Evolutionary conservation across 2,797 vertebrate genomes (phyloP).

Genomic region (Falco novaeseelandiae): DNA sequence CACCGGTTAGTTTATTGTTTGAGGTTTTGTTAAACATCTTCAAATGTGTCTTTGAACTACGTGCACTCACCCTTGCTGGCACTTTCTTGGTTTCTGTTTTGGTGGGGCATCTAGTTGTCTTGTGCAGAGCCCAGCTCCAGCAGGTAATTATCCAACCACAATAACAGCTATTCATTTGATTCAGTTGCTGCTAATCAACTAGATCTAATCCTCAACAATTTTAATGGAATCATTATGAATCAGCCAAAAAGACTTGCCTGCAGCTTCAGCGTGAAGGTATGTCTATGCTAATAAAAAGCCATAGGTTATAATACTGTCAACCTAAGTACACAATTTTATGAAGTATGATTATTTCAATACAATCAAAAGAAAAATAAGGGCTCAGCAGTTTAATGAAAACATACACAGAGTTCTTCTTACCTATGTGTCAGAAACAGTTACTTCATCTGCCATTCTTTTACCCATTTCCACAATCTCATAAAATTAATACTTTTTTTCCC

Average conservation of each 20-base stretch:
- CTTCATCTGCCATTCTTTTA: not conserved
- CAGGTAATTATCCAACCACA: not conserved
- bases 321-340: not conserved
- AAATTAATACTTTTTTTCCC: not conserved
- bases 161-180: not conserved
- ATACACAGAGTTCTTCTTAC: not conserved
- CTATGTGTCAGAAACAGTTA: not conserved
- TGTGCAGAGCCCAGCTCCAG: not conserved
- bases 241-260: not conserved
- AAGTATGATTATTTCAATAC: not conserved
- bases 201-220: not conserved
- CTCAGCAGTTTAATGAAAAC: not conserved
- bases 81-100: not conserved
- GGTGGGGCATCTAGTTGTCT: not conserved
- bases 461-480: not conserved
- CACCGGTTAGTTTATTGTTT: not conserved
- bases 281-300: not conserved
- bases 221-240: not conserved
- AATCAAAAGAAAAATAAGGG: not conserved
- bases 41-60: not conserved
- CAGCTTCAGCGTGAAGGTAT: not conserved
- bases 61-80: not conserved
- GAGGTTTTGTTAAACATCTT: conserved; percentile 28
- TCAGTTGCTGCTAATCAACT: not conserved
- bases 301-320: not conserved